A percentile compares a stretch with the other conserved stretches of the same genome.
Conservation (phyloP, 2,888 invertebrate species). For the Tachina grossa region DNA sequence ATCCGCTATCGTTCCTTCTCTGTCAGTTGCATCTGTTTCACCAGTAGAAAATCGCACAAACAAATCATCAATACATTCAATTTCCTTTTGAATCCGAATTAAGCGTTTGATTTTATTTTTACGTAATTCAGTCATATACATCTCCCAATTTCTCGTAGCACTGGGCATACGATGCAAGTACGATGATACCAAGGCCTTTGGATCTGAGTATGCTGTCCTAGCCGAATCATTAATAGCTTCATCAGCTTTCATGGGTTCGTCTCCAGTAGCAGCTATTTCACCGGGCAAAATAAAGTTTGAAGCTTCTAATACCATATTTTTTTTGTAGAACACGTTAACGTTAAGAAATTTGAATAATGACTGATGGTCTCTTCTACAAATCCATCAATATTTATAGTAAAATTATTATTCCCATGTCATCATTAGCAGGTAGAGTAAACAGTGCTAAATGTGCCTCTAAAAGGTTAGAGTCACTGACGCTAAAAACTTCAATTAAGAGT, state of each 20-base stretch:
- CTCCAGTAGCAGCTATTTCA: background rate
- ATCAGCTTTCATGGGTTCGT: background rate
- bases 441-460: too few relatives aligned
- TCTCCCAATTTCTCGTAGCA: constrained; percentile 34
- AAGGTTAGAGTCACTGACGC: too few relatives aligned
- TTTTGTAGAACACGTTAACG: too few relatives aligned
- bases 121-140: constrained; percentile 37
- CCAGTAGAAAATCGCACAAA: constrained; percentile 30
- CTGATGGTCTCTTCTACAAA: background rate
- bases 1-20: too few relatives aligned
- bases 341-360: too few relatives aligned
- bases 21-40: background rate
- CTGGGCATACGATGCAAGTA: constrained; percentile 47
- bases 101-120: constrained; percentile 16
- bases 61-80: constrained; percentile 20
- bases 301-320: constrained; percentile 38
- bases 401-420: background rate
- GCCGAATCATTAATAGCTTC: background rate
- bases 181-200: background rate
- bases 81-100: too few relatives aligned
- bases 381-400: background rate
- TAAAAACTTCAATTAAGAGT: too few relatives aligned
- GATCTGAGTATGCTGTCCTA: too few relatives aligned
- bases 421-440: background rate
- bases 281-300: background rate